Evolutionary conservation across 2,113 vertebrate genomes (phyloP).

Genomic region (Anhinga anhinga): DNA sequence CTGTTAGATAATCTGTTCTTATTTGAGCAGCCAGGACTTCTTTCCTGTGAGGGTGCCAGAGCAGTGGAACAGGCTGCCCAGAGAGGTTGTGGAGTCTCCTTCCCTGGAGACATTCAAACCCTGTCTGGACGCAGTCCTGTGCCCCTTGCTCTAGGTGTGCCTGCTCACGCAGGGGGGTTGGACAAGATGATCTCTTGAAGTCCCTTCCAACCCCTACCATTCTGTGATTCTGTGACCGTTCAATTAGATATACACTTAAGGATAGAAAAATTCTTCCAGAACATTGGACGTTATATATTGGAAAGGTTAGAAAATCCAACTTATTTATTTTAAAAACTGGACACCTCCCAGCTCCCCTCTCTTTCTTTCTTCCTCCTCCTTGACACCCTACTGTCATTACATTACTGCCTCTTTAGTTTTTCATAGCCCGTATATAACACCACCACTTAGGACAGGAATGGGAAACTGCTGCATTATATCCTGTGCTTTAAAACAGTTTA

Average conservation of each 20-base stretch:
- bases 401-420: constrained; percentile 25
- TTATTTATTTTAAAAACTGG: background rate
- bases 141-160: too few species aligned
- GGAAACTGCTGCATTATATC: background rate
- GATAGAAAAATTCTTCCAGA: background rate
- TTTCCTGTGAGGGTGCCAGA: too few species aligned
- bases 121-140: too few species aligned
- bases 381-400: background rate
- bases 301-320: constrained; percentile 7
- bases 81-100: too few species aligned
- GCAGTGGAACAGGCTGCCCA: too few species aligned
- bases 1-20: background rate
- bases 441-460: background rate
- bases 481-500: background rate
- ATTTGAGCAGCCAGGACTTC: background rate
- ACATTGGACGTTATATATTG: background rate
- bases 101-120: too few species aligned
- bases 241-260: background rate
- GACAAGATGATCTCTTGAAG: too few species aligned
- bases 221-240: too few species aligned
- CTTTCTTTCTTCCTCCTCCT: background rate
- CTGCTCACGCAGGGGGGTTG: too few species aligned
- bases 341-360: background rate
- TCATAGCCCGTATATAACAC: background rate
- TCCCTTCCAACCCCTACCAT: too few species aligned